A percentile compares a stretch with the other conserved stretches of the same genome.
Evolutionary conservation across 2,797 vertebrate genomes (phyloP).

Genomic region (Lerista edwardsae): DNA sequence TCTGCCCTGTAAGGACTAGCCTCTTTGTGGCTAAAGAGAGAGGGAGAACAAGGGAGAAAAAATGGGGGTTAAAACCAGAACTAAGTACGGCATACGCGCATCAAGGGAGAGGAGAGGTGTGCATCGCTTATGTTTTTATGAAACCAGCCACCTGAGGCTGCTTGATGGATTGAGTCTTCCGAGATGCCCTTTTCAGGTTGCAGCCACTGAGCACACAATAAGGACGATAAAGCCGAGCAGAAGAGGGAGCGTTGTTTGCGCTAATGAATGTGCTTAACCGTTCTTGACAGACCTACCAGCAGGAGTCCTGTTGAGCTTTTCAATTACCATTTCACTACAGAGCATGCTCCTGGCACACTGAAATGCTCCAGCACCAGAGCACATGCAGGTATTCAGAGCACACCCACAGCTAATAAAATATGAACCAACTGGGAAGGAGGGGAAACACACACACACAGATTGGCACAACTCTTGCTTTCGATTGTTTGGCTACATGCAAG

Average conservation of each 20-base stretch:
- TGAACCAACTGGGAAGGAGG: not conserved
- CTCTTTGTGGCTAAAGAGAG: not conserved
- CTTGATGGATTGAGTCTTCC: not conserved
- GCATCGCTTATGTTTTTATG: not conserved
- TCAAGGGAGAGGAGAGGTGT: not conserved
- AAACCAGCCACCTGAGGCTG: not conserved
- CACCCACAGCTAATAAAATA: not conserved
- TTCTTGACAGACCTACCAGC: conserved; percentile 31
- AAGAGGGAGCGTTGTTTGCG: conserved; percentile 23
- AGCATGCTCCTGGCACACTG: not conserved
- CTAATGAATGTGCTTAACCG: conserved; percentile 36
- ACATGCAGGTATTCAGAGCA: conserved; percentile 13
- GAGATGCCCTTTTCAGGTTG: conserved; percentile 1
- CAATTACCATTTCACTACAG: not conserved
- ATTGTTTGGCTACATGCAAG: not conserved
- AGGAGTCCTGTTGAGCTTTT: conserved; percentile 3
- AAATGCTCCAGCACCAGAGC: not conserved
- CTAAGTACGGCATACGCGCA: too few relatives aligned
- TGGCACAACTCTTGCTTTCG: not conserved
- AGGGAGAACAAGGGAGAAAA: not conserved
- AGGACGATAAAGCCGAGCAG: not conserved
- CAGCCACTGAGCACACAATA: not conserved
- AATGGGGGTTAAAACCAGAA: not conserved
- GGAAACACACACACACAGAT: not conserved
- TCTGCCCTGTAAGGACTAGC: not conserved